phyloP scores from a whole-genome alignment of 2,797 vertebrate species.

The Phrynocephalus guinanensis region DNA sequence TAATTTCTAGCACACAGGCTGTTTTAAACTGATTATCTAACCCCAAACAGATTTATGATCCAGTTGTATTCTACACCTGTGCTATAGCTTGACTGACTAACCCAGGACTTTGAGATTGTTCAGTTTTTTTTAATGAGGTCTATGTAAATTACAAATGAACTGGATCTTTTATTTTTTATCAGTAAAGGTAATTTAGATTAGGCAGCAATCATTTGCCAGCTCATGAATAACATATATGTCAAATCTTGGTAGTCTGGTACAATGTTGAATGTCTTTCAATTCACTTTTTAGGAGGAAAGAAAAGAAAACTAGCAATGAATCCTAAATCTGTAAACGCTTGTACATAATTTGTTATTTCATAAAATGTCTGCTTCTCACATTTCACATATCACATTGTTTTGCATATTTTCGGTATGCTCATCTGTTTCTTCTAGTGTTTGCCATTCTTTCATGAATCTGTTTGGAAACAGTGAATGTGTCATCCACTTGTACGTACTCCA shows the following conservation, averaged over 20 bases:
- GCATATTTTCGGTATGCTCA: constrained; percentile 44
- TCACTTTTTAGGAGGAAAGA: constrained; percentile 43
- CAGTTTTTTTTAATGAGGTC: constrained; percentile 22
- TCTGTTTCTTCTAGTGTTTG: constrained; percentile 21
- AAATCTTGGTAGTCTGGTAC: constrained; percentile 52
- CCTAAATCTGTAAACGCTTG: constrained; percentile 75
- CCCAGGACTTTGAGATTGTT: neutral
- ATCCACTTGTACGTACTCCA: constrained; percentile 28
- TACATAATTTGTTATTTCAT: constrained; percentile 47
- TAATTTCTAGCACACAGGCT: neutral
- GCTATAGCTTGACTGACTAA: constrained; percentile 20
- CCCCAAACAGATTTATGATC: constrained; percentile 18
- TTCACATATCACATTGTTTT: constrained; percentile 50
- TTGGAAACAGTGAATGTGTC: constrained; percentile 50
- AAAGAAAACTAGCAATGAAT: constrained; percentile 63
- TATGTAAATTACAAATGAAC: constrained; percentile 43
- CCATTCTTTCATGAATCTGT: neutral
- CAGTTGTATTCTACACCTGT: neutral
- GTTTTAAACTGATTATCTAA: accelerated
- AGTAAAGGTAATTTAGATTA: constrained; percentile 25
- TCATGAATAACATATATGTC: constrained; percentile 67
- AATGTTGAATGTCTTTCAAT: constrained; percentile 46
- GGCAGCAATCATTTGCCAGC: constrained; percentile 68
- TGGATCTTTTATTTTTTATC: constrained; percentile 28
- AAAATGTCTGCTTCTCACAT: constrained; percentile 7